Percentiles rank a stretch among this genome's conserved stretches.
phyloP scores from a whole-genome alignment of 2,888 invertebrate species.

The Perizoma affinitatum region DNA sequence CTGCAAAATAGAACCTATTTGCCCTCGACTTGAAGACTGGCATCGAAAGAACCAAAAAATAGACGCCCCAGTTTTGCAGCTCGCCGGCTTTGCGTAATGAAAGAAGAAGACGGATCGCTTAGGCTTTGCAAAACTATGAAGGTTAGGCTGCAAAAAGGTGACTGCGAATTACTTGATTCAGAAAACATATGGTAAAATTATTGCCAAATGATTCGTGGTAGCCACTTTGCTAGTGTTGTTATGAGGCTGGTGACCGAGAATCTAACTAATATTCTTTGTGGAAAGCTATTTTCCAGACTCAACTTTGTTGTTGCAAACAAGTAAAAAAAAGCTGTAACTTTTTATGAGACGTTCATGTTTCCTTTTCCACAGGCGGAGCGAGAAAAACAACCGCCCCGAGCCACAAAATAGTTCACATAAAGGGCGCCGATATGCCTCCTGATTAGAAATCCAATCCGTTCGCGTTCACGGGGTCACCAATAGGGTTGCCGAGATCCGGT shows the following conservation, averaged over 20 bases:
- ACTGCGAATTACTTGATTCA: slow-evolving; percentile 9
- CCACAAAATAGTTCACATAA: slow-evolving; percentile 46
- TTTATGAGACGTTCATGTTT: slow-evolving; percentile 16
- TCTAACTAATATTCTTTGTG: no score
- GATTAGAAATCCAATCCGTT: slow-evolving; percentile 54
- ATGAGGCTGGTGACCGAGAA: no score
- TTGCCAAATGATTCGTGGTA: no score
- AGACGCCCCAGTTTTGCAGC: slow-evolving; percentile 27
- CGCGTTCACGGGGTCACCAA: slow-evolving; percentile 22
- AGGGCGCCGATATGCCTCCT: slow-evolving; percentile 50
- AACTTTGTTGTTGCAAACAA: slow-evolving; percentile 19
- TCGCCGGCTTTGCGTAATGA: slow-evolving; percentile 31
- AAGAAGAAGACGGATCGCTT: slow-evolving; percentile 28
- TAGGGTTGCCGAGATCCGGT: slow-evolving; percentile 3
- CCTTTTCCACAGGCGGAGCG: slow-evolving; percentile 1
- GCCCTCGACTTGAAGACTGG: slow-evolving; percentile 22
- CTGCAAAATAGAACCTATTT: slow-evolving; percentile 18
- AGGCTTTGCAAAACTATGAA: slow-evolving; percentile 7
- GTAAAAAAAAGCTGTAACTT: slow-evolving; percentile 7
- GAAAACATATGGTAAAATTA: not conserved
- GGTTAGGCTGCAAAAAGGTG: slow-evolving; percentile 4
- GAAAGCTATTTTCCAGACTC: not conserved
- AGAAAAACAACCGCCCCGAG: slow-evolving; percentile 36
- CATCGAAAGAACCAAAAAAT: slow-evolving; percentile 29
- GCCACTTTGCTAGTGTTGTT: no score